These are phyloP conservation scores for Epicampocera succincta DNA, from an alignment of 2,888 invertebrate genomes.

Conservation along the genomic window DNA sequence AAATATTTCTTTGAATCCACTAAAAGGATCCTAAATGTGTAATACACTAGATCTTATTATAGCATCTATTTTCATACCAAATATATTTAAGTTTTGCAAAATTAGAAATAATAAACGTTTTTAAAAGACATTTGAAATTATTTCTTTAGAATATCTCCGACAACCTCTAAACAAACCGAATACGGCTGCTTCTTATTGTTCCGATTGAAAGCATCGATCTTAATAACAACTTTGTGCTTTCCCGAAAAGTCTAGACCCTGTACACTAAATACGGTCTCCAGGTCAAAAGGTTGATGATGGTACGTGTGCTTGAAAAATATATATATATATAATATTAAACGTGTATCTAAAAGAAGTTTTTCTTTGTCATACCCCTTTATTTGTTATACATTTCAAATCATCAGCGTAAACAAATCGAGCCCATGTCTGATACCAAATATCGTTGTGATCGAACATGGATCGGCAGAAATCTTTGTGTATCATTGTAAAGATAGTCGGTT, in stretches of 20 bases:
- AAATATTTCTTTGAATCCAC: no score
- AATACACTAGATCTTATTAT: no score
- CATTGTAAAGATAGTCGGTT: constrained; percentile 46
- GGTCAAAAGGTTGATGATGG: constrained; percentile 53
- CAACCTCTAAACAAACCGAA: constrained; percentile 49
- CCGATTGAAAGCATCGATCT: constrained; percentile 36
- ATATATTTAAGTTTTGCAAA: no score
- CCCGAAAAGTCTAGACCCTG: constrained; percentile 50
- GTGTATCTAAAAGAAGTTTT: not conserved
- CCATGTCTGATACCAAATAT: constrained; percentile 49
- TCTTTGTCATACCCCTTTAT: constrained; percentile 44
- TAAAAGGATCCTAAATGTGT: no score
- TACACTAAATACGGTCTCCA: constrained; percentile 18
- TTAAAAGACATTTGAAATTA: not conserved
- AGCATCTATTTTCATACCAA: no score
- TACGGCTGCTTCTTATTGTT: constrained; percentile 18
- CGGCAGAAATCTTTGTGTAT: constrained; percentile 45
- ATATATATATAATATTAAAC: not conserved
- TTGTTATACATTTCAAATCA: constrained; percentile 50
- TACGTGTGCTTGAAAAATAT: constrained; percentile 38
- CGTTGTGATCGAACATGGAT: constrained; percentile 24
- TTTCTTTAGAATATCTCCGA: constrained; percentile 46
- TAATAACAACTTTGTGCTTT: constrained; percentile 42
- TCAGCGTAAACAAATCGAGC: constrained; percentile 36
- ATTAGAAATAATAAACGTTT: no score